Evolutionary conservation across 1,140 invertebrate genomes (phyloP), one percentile per base, ranked within the genome.

Genomic region (Episyrphus balteatus): DNA sequence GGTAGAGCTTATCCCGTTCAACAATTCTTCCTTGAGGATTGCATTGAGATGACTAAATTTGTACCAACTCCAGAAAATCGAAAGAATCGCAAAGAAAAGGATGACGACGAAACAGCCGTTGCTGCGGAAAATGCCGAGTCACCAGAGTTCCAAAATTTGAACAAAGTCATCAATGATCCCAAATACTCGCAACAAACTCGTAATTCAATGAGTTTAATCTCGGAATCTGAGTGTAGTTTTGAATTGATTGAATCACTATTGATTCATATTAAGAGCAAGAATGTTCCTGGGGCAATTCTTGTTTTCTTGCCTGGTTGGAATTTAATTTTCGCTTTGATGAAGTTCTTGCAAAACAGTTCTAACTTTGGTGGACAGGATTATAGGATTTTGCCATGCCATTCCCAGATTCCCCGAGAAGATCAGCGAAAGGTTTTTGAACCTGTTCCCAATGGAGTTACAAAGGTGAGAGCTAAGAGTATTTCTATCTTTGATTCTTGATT

Each of bases 261-360:
- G 5, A 60, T 72, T 13, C 82, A 94, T 57, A 89, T 96, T 36
- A 81, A 81, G 52, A 66, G 68, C 0, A 75, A 88, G 44, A 71
- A 78, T 33, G 75, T 82, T 15, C 79, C 81, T 2, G 93, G 92
- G 1, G 91, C 93, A 1, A 82, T 97, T 6, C 68, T 98, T 0
- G 75, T 97, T 2, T 98, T 98, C 66, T 70, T 98, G 0, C 92
- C 92, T 8, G 93, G 93, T 1, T 95, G 91, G 91, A 93, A 91
- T 69, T 65, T 95, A 1, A 97, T 97, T 49, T 95, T 94, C 70
- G 83, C 88, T 0, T 68, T 97, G 7, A 84, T 94, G 81, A 86
- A 86, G 64, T 83, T 88, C 61, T 71, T 97, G 9, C 81, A 83
- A 53, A 78, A 82, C 50, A 81, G 84, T 70, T 80, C 82, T 0